Evolutionary conservation across 2,888 invertebrate genomes (phyloP).

Genomic region (Sepioteuthis lessoniana): DNA sequence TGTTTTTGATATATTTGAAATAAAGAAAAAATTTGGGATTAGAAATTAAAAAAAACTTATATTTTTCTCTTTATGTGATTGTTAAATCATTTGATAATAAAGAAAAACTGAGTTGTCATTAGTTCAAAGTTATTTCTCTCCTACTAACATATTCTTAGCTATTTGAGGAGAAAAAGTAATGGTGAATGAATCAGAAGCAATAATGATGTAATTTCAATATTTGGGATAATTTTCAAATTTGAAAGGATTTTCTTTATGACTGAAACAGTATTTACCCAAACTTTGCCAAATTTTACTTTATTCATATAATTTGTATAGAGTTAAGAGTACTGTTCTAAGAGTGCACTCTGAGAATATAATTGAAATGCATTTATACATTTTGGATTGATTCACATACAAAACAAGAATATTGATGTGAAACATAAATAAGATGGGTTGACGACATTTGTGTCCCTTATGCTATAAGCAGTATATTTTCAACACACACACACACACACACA

Average conservation of each 20-base stretch:
- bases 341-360: not conserved
- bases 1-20: not conserved
- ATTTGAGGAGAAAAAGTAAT: not conserved
- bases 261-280: not conserved
- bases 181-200: not conserved
- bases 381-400: not conserved
- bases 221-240: not conserved
- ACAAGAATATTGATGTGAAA: not conserved
- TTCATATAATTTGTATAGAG: not conserved
- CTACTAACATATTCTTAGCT: not conserved
- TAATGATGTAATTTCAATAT: not conserved
- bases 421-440: not conserved
- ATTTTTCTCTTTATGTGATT: not conserved
- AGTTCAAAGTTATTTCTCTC: not conserved
- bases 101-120: not conserved
- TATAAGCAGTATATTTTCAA: not conserved
- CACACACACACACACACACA: not conserved
- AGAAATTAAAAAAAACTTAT: not conserved
- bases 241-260: not conserved
- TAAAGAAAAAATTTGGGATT: not conserved
- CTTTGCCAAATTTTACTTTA: not conserved
- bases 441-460: not conserved
- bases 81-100: not conserved
- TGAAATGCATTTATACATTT: not conserved
- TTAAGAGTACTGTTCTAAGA: not conserved